phyloP scores from a whole-genome alignment of 2,888 invertebrate genomes.

The Bombylius discolor region DNA sequence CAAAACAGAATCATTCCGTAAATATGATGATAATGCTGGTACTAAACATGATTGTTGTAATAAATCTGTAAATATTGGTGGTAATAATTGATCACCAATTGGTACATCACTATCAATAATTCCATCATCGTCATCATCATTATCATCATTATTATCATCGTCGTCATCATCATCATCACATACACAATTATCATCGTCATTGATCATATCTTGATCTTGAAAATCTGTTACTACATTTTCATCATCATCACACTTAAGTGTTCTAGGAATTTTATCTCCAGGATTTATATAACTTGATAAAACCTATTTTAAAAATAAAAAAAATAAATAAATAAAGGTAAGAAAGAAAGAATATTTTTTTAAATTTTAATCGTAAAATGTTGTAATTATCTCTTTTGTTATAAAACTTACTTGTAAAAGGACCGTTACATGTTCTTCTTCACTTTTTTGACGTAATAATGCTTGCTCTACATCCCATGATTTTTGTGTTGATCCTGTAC shows the following conservation, averaged over 20 bases:
- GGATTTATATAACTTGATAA: conserved; percentile 81
- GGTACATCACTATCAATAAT: no score
- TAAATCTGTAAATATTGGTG: conserved; percentile 60
- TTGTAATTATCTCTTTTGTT: neutral
- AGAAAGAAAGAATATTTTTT: no score
- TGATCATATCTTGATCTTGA: neutral
- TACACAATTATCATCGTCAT: no score
- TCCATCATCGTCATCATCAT: no score
- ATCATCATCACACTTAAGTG: conserved; percentile 30
- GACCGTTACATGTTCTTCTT: conserved; percentile 89
- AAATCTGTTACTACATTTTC: conserved; percentile 34
- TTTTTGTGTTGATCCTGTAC: conserved; percentile 88
- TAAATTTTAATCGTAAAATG: neutral
- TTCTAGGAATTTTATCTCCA: conserved; percentile 40
- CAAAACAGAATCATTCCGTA: conserved; percentile 89
- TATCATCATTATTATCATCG: no score
- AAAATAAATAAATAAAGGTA: neutral
- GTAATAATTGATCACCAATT: conserved; percentile 39
- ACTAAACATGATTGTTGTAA: conserved; percentile 72
- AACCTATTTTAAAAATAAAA: conserved; percentile 44
- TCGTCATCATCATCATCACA: no score
- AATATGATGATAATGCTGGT: conserved; percentile 77
- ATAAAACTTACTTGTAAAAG: conserved; percentile 44
- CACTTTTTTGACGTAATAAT: conserved; percentile 72
- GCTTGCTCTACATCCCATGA: conserved; percentile 96